A percentile compares a stretch with the other conserved stretches of the same genome.
Evolutionary conservation across 2,113 vertebrate genomes (phyloP).

Genomic region (Apus apus): DNA sequence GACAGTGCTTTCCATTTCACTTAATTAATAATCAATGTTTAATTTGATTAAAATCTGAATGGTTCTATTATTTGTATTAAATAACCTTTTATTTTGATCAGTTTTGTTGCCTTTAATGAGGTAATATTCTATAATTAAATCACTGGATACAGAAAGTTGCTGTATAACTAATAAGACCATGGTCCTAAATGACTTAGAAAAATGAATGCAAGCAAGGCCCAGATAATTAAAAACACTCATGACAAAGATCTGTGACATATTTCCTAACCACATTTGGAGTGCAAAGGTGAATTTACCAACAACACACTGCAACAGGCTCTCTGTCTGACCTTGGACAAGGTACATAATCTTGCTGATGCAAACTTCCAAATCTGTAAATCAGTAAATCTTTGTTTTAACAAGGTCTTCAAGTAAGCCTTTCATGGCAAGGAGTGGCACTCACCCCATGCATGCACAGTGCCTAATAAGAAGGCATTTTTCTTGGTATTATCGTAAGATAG

Average conservation of each 20-base stretch:
- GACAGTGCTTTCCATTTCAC: not conserved
- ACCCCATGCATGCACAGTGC: not conserved
- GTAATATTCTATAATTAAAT: slow-evolving; percentile 35
- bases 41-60: slow-evolving; percentile 31
- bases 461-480: not conserved
- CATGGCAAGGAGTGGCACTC: not conserved
- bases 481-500: not conserved
- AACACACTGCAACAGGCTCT: not conserved
- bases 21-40: slow-evolving; percentile 48
- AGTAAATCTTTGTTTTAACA: not conserved
- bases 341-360: not conserved
- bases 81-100: slow-evolving; percentile 48
- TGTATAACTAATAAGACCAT: not conserved
- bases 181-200: not conserved
- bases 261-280: not conserved
- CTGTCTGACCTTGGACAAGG: not conserved
- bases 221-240: not conserved
- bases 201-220: not conserved
- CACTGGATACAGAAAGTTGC: not conserved
- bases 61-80: slow-evolving; percentile 36
- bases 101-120: slow-evolving; percentile 37
- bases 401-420: not conserved
- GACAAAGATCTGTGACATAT: not conserved
- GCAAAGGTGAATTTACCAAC: not conserved
- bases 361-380: not conserved